Percentiles rank a stretch among this genome's conserved stretches.
phyloP scores from a whole-genome alignment of 2,888 invertebrate species.

The Agrotis ipsilon region DNA sequence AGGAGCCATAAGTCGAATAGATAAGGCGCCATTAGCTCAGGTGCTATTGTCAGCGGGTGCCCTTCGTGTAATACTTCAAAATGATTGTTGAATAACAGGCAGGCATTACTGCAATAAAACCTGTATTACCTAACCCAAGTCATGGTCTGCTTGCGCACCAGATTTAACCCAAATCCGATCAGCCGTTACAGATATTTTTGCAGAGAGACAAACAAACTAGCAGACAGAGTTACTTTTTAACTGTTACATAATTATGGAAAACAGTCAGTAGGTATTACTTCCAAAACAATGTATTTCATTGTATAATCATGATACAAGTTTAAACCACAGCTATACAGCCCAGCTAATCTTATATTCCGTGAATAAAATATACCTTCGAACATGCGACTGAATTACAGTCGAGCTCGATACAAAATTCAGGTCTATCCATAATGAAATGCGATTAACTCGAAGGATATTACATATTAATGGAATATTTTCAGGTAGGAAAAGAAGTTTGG shows the following conservation, averaged over 20 bases:
- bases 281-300: constrained; percentile 31
- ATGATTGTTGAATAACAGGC: too few species aligned
- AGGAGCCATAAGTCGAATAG: too few species aligned
- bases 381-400: constrained; percentile 33
- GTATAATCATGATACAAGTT: constrained; percentile 42
- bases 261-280: background rate
- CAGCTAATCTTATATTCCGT: constrained; percentile 56
- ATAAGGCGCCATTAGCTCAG: too few species aligned
- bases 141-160: background rate
- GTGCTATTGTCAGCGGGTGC: too few species aligned
- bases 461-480: constrained; percentile 54
- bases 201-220: background rate
- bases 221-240: background rate
- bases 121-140: background rate
- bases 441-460: constrained; percentile 52
- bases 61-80: too few species aligned
- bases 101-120: background rate
- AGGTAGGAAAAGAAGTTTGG: constrained; percentile 13
- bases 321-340: constrained; percentile 25
- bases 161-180: background rate
- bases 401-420: constrained; percentile 49
- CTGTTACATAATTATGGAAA: background rate
- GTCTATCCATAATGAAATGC: constrained; percentile 48
- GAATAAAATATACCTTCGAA: constrained; percentile 54
- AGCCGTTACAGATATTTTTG: background rate